Base-by-base conservation (phyloP, 2,113 vertebrate species). In the Odontesthes bonariensis region DNA sequence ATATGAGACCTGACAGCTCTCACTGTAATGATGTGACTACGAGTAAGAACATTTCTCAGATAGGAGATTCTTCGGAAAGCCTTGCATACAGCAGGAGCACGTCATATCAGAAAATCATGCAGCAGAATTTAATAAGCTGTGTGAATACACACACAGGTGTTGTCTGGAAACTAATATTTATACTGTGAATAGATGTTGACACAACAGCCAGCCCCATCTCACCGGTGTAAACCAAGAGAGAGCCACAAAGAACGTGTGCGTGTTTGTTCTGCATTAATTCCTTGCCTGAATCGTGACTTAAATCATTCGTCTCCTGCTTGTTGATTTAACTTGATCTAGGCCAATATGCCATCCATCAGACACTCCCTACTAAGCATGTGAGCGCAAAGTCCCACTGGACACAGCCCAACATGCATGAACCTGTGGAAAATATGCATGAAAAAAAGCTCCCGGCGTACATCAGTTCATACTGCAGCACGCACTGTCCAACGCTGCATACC, bases 21-120 rank as follows among this genome's bases (percentile, higher is more conserved):
- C 59, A 6, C 67, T 73, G 73, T 57, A 44, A 89, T 79, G 76
- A 86, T 69, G 71, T 61, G 59, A 60, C 64, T 19, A 78, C 59
- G 76, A 69, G 68, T 31, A 62, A 61, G 61, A 75, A 87, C 73
- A 62, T 74, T 73, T 71, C 59, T 72, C 65, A 59, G 12, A 69
- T 52, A 70, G 56, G 22, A 9, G 32, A 51, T 32, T 38, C 61
- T 59, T 49, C 6, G 58, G 60, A 55, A 63, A 7, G 65, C 31
- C 6, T 7, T 49, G 27, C 56, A 54, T 56, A 16, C 14, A 3
- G 19, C 69, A 35, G 53, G n/a, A 51, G 58, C 17, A 69, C 0
- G 1, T 53, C 13, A 0, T 56, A 38, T 76, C 1, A 42, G 17
- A 60, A 58, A 52, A 32, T 13, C 65, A 63, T 19, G 38, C 16